Percentiles rank a stretch among this genome's conserved stretches.
Conservation (phyloP, 2,797 vertebrate species). For the Falco novaeseelandiae region DNA sequence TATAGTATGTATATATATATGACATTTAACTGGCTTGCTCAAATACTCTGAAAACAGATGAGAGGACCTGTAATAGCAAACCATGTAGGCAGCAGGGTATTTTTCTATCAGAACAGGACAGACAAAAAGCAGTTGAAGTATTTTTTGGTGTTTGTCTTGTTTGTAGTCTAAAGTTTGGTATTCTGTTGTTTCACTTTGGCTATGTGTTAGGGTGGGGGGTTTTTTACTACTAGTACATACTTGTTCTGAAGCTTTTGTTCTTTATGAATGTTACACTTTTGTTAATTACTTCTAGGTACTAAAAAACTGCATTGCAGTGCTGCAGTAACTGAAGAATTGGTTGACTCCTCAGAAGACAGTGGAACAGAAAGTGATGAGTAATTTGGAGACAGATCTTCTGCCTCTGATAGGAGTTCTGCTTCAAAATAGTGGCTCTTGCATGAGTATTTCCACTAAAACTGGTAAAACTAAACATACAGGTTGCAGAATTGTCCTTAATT, state of each 20-base stretch:
- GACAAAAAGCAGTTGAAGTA: background rate
- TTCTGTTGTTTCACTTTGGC: background rate
- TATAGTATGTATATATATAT: no score
- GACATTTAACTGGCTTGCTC: background rate
- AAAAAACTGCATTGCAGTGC: background rate
- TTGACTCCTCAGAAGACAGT: background rate
- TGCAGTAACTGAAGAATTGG: background rate
- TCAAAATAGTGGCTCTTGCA: background rate
- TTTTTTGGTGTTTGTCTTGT: background rate
- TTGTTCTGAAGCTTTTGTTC: background rate
- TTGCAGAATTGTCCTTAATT: background rate
- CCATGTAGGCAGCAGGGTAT: background rate
- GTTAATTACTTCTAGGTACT: background rate
- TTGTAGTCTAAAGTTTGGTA: background rate
- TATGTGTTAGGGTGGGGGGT: background rate
- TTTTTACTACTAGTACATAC: background rate
- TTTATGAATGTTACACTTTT: background rate
- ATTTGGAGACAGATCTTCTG: background rate
- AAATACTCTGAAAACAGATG: background rate
- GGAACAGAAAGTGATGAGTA: slow-evolving; percentile 68
- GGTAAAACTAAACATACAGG: background rate
- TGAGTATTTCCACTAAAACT: background rate
- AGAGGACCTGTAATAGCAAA: background rate
- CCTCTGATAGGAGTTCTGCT: background rate
- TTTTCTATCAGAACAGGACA: background rate